Evolutionary conservation across 1,140 invertebrate genomes (phyloP).

Genomic region (Yoshiicerus persimilis): DNA sequence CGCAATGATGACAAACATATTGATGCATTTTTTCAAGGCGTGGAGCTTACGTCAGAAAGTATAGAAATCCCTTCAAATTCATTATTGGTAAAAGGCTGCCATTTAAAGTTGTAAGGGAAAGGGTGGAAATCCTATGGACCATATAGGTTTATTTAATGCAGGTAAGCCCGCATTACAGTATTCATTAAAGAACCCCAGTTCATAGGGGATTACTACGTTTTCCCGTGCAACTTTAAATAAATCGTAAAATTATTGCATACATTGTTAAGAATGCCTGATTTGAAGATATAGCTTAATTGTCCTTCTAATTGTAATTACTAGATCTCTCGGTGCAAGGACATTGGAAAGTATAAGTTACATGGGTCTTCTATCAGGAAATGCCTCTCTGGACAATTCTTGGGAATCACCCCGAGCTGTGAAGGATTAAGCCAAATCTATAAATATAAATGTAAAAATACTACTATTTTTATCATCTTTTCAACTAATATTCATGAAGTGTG

Average conservation of each 20-base stretch:
- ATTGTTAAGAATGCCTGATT: too few species aligned
- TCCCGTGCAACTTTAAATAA: too few species aligned
- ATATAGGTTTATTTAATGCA: too few species aligned
- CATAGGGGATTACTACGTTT: too few species aligned
- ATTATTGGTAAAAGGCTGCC: conserved; percentile 63
- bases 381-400: conserved; percentile 74
- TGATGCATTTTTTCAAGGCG: conserved; percentile 75
- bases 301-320: too few species aligned
- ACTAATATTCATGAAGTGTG: background rate
- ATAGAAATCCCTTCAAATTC: conserved; percentile 75
- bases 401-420: conserved; percentile 72
- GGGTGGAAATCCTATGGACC: too few species aligned
- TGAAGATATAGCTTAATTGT: too few species aligned
- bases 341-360: conserved; percentile 69
- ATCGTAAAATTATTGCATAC: too few species aligned
- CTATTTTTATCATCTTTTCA: background rate
- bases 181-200: too few species aligned
- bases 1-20: conserved; percentile 75
- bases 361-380: conserved; percentile 67
- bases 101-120: too few species aligned
- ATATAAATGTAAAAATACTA: conserved; percentile 66
- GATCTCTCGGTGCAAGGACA: conserved; percentile 70
- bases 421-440: conserved; percentile 81
- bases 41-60: conserved; percentile 70
- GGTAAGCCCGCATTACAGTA: too few species aligned